Evolutionary conservation across 2,888 invertebrate genomes (phyloP), one percentile per base, ranked within the genome.

Genomic region (Ophion costatus): DNA sequence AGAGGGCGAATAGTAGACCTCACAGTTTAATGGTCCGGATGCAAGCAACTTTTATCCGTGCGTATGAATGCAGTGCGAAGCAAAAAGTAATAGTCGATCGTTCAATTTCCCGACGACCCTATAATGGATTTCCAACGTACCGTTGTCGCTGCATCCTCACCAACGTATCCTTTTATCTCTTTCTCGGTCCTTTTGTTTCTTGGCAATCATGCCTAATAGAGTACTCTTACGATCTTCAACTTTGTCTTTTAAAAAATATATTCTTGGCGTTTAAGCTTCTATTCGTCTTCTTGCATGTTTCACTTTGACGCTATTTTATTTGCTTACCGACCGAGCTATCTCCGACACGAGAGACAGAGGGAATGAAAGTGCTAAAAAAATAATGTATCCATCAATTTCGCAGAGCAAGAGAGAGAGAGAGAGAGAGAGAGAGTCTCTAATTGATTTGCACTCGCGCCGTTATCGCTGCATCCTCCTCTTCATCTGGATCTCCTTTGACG

Each of bases 231-330:
- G 14, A 51, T 51, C 14, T 51, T 51, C 4, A 51, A 51, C 51
- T 11, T 17, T 5, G 51, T 17, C 2, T 51, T 17, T 51, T 51
- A 17, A 2, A 5, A 17, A 2, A 5, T 38, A 66, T n/a, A 38
- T 38, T 66, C 38, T 42, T 9, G 38, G 38, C 66, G 20, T n/a
- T 38, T n/a, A 51, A 51, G 14, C 66, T 42, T 29, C 24, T 56
- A 51, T 51, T 64, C 29, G 11, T 33, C 22, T 38, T 38, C 33
- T 64, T 64, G 22, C 63, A 1, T 63, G 5, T 63, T 63, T 14
- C 63, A n/a, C 33, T 33, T 64, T 33, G 17, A 33, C n/a, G 76
- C 57, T 57, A 20, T 78, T 78, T 69, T n/a, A n/a, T 33, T 51
- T 9, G 11, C 14, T 29, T 20, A 17, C 20, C 11, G 11, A 29